These are phyloP conservation scores for Colinus virginianus DNA, from an alignment of 2,113 vertebrate genomes.

Conservation along the genomic window DNA sequence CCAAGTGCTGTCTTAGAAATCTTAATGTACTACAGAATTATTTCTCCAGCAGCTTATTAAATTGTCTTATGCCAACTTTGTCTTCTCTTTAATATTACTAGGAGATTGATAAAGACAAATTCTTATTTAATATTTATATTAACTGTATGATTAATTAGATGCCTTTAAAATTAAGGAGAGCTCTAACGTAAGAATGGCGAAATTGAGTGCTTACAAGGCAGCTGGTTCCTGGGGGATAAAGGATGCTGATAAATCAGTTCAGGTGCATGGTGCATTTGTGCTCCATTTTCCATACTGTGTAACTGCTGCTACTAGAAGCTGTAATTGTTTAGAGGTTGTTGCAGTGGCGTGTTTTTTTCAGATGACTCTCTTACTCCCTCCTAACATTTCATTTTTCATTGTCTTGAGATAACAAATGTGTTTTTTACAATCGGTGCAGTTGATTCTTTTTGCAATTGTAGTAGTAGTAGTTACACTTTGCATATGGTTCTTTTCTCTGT, in stretches of 20 bases:
- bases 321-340: background rate
- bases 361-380: background rate
- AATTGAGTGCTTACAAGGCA: background rate
- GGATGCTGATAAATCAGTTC: background rate
- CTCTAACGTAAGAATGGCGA: background rate
- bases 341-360: background rate
- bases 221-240: background rate
- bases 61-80: background rate
- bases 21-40: background rate
- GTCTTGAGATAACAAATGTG: background rate
- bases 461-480: background rate
- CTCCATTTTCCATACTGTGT: background rate
- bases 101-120: background rate
- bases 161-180: background rate
- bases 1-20: background rate
- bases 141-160: background rate
- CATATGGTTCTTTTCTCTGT: fast-evolving
- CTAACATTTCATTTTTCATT: background rate
- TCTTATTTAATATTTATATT: background rate
- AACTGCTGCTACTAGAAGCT: background rate
- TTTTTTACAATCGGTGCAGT: background rate
- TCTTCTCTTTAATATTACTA: background rate
- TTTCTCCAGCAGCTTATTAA: background rate
- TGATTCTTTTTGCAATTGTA: background rate
- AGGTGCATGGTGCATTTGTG: background rate